These are phyloP conservation scores for Jacana jacana DNA, from an alignment of 2,113 vertebrate species.

Conservation along the genomic window DNA sequence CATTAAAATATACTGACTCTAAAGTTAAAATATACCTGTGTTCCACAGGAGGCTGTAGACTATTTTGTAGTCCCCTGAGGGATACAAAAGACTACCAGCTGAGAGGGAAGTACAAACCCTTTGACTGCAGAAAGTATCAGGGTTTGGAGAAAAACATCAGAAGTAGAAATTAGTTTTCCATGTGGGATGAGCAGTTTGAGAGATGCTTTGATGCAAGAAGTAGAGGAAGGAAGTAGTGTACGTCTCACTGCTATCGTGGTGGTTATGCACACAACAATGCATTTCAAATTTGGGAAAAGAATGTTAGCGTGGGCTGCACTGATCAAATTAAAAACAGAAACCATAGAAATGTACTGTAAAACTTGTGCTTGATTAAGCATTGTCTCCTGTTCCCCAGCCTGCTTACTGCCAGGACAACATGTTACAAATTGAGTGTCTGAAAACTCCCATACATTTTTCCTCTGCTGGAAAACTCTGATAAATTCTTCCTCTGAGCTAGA, in stretches of 20 bases:
- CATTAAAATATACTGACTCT: neutral
- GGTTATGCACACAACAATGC: neutral
- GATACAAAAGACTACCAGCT: too few relatives aligned
- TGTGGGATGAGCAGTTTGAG: neutral
- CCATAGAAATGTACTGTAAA: neutral
- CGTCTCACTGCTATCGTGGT: neutral
- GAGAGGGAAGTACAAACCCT: neutral
- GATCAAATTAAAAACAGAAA: conserved; percentile 1
- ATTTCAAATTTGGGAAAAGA: neutral
- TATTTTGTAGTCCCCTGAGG: neutral
- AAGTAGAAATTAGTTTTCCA: neutral
- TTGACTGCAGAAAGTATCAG: neutral
- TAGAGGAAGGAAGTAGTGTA: neutral
- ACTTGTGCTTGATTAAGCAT: neutral
- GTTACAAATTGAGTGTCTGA: neutral
- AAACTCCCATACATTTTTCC: neutral
- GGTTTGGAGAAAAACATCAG: neutral
- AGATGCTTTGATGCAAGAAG: neutral
- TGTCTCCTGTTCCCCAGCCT: neutral
- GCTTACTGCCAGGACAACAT: neutral
- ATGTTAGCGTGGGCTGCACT: neutral
- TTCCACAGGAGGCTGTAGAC: neutral
- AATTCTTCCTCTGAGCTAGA: neutral
- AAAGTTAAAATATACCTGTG: neutral
- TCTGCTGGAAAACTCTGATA: neutral